phyloP scores from a whole-genome alignment of 2,113 vertebrate species.

The Pogona vitticeps region DNA sequence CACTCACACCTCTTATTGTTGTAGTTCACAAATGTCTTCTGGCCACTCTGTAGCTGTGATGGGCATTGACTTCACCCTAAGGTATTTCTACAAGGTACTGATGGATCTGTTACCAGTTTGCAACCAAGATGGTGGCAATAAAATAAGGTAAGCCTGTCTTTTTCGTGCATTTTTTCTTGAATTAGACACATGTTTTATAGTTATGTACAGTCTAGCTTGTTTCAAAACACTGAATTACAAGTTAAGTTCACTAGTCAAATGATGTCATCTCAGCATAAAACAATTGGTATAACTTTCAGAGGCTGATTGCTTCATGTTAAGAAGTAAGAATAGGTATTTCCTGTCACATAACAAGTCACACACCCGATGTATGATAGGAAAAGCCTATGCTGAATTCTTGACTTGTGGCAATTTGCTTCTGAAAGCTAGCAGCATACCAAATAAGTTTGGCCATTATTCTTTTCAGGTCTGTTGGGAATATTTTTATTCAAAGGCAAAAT shows the following conservation, averaged over 20 bases:
- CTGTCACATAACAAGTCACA: no score
- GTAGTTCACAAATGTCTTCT: conserved; percentile 84
- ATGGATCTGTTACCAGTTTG: conserved; percentile 94
- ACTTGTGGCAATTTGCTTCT: no score
- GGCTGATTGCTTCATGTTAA: no score
- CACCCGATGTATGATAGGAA: no score
- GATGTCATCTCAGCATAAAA: no score
- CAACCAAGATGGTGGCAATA: conserved; percentile 96
- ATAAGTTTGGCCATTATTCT: no score
- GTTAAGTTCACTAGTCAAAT: conserved; percentile 5
- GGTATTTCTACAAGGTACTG: conserved; percentile 98
- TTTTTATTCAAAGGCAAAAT: conserved; percentile 6
- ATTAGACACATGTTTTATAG: background rate
- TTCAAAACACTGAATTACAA: background rate
- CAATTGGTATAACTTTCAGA: no score
- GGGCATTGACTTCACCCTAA: conserved; percentile 97
- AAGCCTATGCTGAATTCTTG: no score
- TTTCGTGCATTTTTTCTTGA: background rate
- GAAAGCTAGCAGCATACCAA: no score
- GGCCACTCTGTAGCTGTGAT: conserved; percentile 95
- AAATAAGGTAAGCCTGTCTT: conserved; percentile 84
- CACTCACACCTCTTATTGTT: background rate
- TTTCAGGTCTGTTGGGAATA: background rate
- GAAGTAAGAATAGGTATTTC: no score
- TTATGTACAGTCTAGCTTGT: background rate